Percentiles rank a stretch among this genome's conserved stretches.
Conservation (phyloP, 1,140 invertebrate genomes). For the Lutraria rhynchaena region DNA sequence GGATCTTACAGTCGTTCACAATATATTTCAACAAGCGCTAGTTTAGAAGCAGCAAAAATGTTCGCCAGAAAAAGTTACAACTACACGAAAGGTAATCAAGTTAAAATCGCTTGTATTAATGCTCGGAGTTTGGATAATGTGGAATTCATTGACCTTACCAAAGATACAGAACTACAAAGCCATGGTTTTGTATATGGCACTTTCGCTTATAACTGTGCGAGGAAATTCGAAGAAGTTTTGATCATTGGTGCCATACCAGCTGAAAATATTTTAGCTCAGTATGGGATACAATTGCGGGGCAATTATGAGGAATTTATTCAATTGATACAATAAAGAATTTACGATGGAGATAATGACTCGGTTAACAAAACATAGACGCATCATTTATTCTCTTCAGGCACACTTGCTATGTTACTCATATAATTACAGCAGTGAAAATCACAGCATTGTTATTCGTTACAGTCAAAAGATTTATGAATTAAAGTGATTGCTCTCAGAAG, state of each 20-base stretch:
- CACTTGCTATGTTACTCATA: no score
- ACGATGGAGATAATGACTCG: no score
- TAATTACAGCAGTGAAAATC: no score
- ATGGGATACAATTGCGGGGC: no score
- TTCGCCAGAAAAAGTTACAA: not conserved
- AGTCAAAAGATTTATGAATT: no score
- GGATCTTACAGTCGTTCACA: not conserved
- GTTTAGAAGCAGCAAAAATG: not conserved
- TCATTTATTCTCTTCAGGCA: no score
- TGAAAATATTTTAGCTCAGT: no score
- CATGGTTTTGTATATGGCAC: not conserved
- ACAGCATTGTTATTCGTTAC: no score
- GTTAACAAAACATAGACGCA: no score
- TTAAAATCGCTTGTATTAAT: not conserved
- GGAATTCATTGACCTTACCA: conserved; percentile 1
- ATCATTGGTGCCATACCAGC: not conserved
- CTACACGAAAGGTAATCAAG: not conserved
- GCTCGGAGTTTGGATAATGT: not conserved
- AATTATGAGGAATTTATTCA: no score
- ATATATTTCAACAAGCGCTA: not conserved
- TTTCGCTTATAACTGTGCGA: not conserved
- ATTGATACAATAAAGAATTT: no score
- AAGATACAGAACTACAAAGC: not conserved
- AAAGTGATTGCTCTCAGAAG: no score
- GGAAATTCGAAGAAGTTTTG: not conserved